Conservation (phyloP, 2,797 vertebrate species). For the Chelon labrosus region DNA sequence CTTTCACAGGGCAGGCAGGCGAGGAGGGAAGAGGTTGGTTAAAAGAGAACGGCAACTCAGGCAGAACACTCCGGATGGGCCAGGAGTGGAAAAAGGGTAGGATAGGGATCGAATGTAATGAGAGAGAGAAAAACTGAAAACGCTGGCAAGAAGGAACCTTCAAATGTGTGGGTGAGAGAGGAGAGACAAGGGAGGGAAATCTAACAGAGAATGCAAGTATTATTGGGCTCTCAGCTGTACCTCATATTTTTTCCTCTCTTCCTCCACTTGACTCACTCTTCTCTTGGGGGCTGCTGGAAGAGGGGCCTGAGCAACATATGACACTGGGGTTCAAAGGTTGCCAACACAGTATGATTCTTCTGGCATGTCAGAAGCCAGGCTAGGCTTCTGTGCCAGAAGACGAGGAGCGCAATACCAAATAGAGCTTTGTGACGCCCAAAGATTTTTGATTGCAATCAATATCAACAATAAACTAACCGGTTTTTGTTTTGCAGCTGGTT, state of each 20-base stretch:
- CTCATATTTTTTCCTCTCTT: slow-evolving; percentile 93
- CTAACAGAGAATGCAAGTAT: slow-evolving; percentile 42
- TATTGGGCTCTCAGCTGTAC: slow-evolving; percentile 83
- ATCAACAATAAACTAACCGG: slow-evolving; percentile 80
- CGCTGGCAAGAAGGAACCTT: slow-evolving; percentile 23
- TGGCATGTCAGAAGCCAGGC: too few relatives aligned
- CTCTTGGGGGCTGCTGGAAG: slow-evolving; percentile 86
- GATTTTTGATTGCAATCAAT: not conserved
- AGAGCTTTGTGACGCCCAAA: not conserved
- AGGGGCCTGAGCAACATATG: slow-evolving; percentile 90
- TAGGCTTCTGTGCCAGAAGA: slow-evolving; percentile 22
- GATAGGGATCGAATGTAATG: slow-evolving; percentile 29
- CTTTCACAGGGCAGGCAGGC: slow-evolving; percentile 47
- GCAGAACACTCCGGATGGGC: slow-evolving; percentile 23
- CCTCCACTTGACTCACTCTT: slow-evolving; percentile 89
- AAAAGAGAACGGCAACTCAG: slow-evolving; percentile 31
- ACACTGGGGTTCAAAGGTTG: slow-evolving; percentile 88
- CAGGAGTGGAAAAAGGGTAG: not conserved
- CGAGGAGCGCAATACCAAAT: slow-evolving; percentile 6
- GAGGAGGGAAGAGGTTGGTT: slow-evolving; percentile 42
- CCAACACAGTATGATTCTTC: slow-evolving; percentile 41
- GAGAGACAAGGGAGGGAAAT: slow-evolving; percentile 33
- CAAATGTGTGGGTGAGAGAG: slow-evolving; percentile 67
- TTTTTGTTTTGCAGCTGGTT: slow-evolving; percentile 86
- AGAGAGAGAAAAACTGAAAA: slow-evolving; percentile 67